Base-by-base conservation (phyloP, 37 sponge, comb jelly and placozoan genomes). In the Ephydatia muelleri region DNA sequence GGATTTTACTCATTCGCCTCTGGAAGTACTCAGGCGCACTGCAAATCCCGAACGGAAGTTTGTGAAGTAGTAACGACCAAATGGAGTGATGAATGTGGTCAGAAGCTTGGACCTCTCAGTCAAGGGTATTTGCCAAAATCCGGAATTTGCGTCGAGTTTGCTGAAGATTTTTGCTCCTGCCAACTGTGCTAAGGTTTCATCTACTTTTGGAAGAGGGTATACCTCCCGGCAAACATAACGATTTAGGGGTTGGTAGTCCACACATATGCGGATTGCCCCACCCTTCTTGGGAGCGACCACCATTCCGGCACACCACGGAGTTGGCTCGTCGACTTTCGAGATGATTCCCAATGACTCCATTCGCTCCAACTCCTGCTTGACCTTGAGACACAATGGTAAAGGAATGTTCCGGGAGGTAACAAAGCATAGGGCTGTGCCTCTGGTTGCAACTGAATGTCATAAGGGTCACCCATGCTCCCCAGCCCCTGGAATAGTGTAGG, bases 251-350 rank as follows among this genome's bases (percentile, higher is more conserved):
- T 78, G 67, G 70, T 77, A 49, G 67, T 89, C 84, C 5, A 89
- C 84, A 74, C 89, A 89, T 11, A 89, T 83, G 34, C 84, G 68
- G 49, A 89, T 80, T 65, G 43, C 38, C 3, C 84, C 89, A 8
- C 35, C 4, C 69, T 73, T 83, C 32, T 85, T 85, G 34, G 79
- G 85, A 19, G 68, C 79, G 3, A 88, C 88, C 4, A 83, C 88
- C 83, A 88, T 88, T 28, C 88, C 88, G 30, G 88, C 88, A 33
- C 88, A 88, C 83, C 88, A 88, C 39, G n/a, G 43, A 9, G 88
- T 88, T 23, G 88, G 88, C 34, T 83, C 40, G n/a, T 77, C 67
- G 28, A 88, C 88, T 34, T 77, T 82, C 37, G 79, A 78, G 40
- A 88, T 88, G 67, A 88, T 79, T n/a, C 88, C 88, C 64, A 73